Evolutionary conservation across 2,797 vertebrate genomes (phyloP), one percentile per base, ranked within the genome.

Genomic region (Ctenopoma multispine): DNA sequence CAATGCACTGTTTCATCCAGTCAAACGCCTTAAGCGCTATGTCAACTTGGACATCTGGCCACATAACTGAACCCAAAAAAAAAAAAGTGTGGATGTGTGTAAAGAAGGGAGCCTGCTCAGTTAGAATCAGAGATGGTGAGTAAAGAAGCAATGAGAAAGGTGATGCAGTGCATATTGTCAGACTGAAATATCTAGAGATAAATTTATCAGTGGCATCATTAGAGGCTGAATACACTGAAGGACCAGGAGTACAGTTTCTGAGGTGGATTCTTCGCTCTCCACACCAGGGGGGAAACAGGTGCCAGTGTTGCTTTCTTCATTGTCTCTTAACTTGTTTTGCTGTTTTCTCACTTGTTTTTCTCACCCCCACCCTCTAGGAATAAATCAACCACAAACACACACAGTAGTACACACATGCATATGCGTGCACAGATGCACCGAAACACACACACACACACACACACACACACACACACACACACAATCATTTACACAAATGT

Each of bases 11-110:
- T 97, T 97, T 98, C 95, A 98, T 98, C 96, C 96, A 95, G 96
- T 95, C 96, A 95, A 95, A 95, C 83, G 97, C 97, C 96, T 95
- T 96, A 94, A 98, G 97, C 97, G 87, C 92, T 96, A 87, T 96
- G 96, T 96, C 96, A 96, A 83, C 86, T 93, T 96, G 97, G 97
- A 97, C 97, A 99, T 98, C 97, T 99, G 98, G 97, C 95, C 94
- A 86, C 91, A 89, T 91, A 88, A 93, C 93, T 90, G 88, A 95
- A 94, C 93, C 92, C 75, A 80, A 87, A 84, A 57, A 57, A 64
- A 80, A 67, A 81, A 85, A 81, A 79, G 76, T 78, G 77, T 82
- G 77, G 48, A 72, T 90, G 80, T 81, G 86, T 81, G 73, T 71
- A 71, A 27, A 78, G 79, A 78, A 50, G 48, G n/a, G 51, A 78